Evolutionary conservation across 2,797 vertebrate genomes (phyloP), one percentile per base, ranked within the genome.

Genomic region (Cyprinodon diabolis): DNA sequence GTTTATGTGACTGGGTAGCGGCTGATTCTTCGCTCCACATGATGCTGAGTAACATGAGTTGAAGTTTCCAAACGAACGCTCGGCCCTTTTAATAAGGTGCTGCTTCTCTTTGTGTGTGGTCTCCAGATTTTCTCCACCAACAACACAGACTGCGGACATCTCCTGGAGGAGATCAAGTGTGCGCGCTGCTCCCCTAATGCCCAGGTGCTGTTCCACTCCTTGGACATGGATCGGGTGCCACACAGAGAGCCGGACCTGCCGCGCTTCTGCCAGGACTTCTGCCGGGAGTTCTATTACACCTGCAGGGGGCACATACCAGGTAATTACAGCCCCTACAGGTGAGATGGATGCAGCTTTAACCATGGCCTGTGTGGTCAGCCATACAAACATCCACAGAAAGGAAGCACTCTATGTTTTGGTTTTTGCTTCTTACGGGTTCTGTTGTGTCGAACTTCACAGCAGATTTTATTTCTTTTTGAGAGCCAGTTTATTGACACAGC

Each of bases 91-190:
- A 89, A 90, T 83, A 82, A 80, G 62, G 54, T 77, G 19, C 62
- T 54, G 69, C 56, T 56, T 79, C 66, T 83, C 80, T 68, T 85
- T 89, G 81, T 62, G 73, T 92, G 87, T 90, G 87, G 80, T 91
- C 85, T 84, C 85, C 95, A 99, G 98, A 96, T 97, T 92, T 96
- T 97, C 94, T 97, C 97, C 91, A 96, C 95, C 94, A 99, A 99
- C 95, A 97, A 97, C 94, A 99, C 98, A 58, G 97, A 98, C 90
- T 99, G 98, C 93, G 96, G 94, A 92, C 97, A 94, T 92, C 94
- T 99, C 89, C 95, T 99, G 93, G 97, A 98, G 89, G 98, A 99
- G 95, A 96, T 99, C 95, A 97, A 95, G 92, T 99, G 98, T 87
- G 97, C 98, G 52, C 96, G 94, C 90, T 99, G 98, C 93, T 99